Base-by-base conservation (phyloP, 2,113 vertebrate genomes). In the Pao palembangensis region DNA sequence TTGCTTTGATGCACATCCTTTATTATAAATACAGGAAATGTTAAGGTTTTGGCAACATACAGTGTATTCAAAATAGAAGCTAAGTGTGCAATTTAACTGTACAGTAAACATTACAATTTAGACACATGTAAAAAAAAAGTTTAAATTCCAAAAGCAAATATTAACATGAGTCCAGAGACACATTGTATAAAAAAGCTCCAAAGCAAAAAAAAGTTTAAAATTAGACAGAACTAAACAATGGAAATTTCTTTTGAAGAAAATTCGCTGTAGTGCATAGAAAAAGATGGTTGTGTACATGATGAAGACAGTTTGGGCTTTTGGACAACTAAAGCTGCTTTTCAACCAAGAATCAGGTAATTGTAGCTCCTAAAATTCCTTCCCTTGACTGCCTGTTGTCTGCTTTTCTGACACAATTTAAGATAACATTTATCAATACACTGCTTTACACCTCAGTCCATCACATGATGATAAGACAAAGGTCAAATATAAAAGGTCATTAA, bases 21-120 rank as follows among this genome's bases (percentile, higher is more conserved):
- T 92, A 92, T 92, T 92, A 90, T 86, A 92, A 90, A 91, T 88
- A 92, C 85, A 89, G 71, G 71, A 81, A 77, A 72, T 84, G 67
- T 84, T 84, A 80, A 86, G 41, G 67, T 72, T 62, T 75, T 71
- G 54, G 60, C 79, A 88, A 87, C 73, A 89, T 87, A 91, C 89
- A 92, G 38, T 81, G 49, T 75, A 79, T 69, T 67, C 65, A 15
- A 52, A 72, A 78, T 61, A 72, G 38, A 83, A 76, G 51, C 61
- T 76, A 64, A 34, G 51, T 81, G 67, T 86, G 76, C 76, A 86
- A 51, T 74, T 53, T 63, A 73, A 61, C 54, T 73, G 72, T 67
- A 73, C 68, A 83, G 70, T 75, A 47, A 75, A 67, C 69, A 82
- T 55, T 70, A 83, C 57, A 74, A 58, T 69, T 61, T 79, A 64